Percentiles rank a stretch among this genome's conserved stretches.
These are phyloP conservation scores for Philaenus spumarius DNA, from an alignment of 1,140 invertebrate species.

Conservation along the genomic window DNA sequence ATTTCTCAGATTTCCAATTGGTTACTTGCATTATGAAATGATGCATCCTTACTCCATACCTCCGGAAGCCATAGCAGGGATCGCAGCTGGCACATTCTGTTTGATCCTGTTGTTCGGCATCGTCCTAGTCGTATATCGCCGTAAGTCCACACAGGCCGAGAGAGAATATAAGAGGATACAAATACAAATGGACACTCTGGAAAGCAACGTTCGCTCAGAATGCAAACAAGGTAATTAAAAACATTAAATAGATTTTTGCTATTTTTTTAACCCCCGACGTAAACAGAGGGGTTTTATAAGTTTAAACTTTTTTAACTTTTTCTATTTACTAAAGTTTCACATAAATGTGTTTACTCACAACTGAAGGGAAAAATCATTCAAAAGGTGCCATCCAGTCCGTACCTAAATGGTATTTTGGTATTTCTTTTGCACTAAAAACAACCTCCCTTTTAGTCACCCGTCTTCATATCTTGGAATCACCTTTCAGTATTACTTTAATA, in stretches of 20 bases:
- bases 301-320: too few relatives aligned
- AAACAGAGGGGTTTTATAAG: too few relatives aligned
- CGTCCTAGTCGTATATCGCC: conserved; percentile 78
- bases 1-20: conserved; percentile 79
- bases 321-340: too few relatives aligned
- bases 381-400: too few relatives aligned
- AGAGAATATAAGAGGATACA: conserved; percentile 95
- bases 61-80: conserved; percentile 78
- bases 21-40: conserved; percentile 83
- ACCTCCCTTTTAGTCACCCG: too few relatives aligned
- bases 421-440: too few relatives aligned
- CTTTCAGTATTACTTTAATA: too few relatives aligned
- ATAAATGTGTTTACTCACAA: too few relatives aligned
- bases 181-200: conserved; percentile 98
- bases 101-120: conserved; percentile 79
- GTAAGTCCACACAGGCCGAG: conserved; percentile 92
- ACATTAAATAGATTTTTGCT: neutral
- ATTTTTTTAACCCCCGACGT: too few relatives aligned
- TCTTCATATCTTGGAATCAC: too few relatives aligned
- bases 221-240: conserved; percentile 75
- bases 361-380: too few relatives aligned
- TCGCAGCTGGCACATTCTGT: conserved; percentile 73
- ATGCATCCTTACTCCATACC: conserved; percentile 70
- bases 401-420: too few relatives aligned
- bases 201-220: conserved; percentile 95